These are phyloP conservation scores for Melitaea cinxia DNA, from an alignment of 1,140 invertebrate genomes.

Conservation along the genomic window DNA sequence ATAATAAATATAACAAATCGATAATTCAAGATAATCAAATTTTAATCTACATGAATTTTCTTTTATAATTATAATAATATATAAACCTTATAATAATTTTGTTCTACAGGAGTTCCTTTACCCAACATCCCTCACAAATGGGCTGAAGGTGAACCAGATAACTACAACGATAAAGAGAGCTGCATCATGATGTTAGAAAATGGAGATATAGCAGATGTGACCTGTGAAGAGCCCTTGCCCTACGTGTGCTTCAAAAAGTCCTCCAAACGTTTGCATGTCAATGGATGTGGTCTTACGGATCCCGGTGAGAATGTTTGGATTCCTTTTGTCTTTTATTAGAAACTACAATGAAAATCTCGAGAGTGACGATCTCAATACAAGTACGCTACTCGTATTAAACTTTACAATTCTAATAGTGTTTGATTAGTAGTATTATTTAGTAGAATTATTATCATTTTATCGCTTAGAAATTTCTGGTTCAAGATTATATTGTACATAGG, in stretches of 20 bases:
- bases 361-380: no score
- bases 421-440: no score
- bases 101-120: slow-evolving; percentile 44
- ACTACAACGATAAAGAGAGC: slow-evolving; percentile 47
- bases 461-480: no score
- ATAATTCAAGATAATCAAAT: no score
- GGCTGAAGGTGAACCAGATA: slow-evolving; percentile 56
- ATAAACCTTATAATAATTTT: background rate
- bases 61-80: background rate
- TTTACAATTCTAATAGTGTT: no score
- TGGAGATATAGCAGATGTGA: slow-evolving; percentile 52
- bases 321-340: no score
- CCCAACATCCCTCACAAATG: slow-evolving; percentile 49
- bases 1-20: no score
- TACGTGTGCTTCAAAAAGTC: slow-evolving; percentile 57
- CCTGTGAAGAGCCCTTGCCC: slow-evolving; percentile 47
- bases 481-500: no score
- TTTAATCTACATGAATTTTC: background rate
- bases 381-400: no score
- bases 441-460: no score
- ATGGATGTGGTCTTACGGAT: slow-evolving; percentile 46
- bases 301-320: slow-evolving; percentile 21
- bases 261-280: slow-evolving; percentile 14
- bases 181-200: slow-evolving; percentile 50
- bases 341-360: no score